Conservation (phyloP, 2,113 vertebrate genomes). For the Ivindomyrus marchei region DNA sequence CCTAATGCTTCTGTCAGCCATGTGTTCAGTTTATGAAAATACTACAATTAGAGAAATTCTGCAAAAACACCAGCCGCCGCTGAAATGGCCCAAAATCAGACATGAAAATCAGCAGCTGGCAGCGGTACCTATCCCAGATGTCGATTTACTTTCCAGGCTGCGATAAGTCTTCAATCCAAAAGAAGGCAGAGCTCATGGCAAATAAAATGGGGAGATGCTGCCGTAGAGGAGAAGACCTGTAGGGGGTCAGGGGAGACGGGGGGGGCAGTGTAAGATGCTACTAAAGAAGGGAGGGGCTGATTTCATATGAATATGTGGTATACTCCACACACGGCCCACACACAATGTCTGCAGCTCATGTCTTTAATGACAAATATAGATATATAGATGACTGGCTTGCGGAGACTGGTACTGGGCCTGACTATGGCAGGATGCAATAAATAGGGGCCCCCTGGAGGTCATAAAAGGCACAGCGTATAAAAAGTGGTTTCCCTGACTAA, state of each 20-base stretch:
- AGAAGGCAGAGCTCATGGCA: neutral
- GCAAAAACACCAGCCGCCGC: neutral
- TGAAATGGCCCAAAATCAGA: neutral
- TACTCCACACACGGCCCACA: neutral
- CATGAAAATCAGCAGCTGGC: neutral
- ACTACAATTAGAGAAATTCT: constrained; percentile 9
- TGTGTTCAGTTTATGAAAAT: neutral
- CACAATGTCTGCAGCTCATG: neutral
- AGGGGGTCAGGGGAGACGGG: neutral
- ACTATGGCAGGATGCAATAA: neutral
- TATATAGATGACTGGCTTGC: neutral
- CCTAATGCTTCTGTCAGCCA: neutral
- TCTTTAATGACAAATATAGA: neutral
- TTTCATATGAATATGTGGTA: neutral
- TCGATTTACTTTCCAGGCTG: neutral
- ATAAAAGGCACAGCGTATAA: neutral
- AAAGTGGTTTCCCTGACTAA: neutral
- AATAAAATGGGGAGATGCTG: neutral
- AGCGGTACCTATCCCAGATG: neutral
- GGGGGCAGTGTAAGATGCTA: neutral
- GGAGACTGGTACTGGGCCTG: neutral
- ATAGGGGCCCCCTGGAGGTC: neutral
- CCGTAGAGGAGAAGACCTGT: neutral
- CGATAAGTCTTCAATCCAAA: neutral
- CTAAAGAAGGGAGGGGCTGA: neutral